Percentiles rank a stretch among this genome's conserved stretches.
These are phyloP conservation scores for Mnemiopsis leidyi DNA, from an alignment of 37 sponge, comb jelly and placozoan species.

Conservation along the genomic window DNA sequence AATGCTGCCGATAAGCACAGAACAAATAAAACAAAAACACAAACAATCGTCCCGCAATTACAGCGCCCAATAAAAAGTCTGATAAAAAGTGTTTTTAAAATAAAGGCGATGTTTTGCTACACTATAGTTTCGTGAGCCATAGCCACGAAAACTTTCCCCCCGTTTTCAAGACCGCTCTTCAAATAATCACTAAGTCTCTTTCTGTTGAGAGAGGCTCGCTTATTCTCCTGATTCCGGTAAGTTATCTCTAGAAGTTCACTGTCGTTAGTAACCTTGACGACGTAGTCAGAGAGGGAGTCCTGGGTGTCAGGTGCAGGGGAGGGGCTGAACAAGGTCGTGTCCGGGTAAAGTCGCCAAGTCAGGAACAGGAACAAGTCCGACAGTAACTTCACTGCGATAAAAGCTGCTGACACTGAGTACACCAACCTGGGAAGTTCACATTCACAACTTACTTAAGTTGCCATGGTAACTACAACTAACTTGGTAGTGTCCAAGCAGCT, in stretches of 20 bases:
- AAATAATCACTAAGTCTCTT: conserved; percentile 41
- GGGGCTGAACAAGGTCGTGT: background rate
- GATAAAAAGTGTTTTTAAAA: conserved; percentile 5
- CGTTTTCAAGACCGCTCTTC: background rate
- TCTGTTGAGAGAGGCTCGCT: background rate
- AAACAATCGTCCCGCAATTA: background rate
- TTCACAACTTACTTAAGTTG: too few relatives aligned
- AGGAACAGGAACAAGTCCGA: conserved; percentile 35
- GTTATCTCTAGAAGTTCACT: conserved; percentile 5
- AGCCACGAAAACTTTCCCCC: conserved; percentile 2
- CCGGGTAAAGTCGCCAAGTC: background rate
- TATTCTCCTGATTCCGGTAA: background rate
- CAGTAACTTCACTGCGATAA: background rate
- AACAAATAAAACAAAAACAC: too few relatives aligned
- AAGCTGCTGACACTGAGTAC: conserved; percentile 19
- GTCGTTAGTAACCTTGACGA: conserved; percentile 10
- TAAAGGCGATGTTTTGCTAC: background rate
- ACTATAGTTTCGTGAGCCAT: conserved; percentile 44
- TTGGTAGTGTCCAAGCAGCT: too few relatives aligned
- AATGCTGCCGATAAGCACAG: too few relatives aligned
- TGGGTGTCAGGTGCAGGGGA: background rate
- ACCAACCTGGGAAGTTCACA: conserved; percentile 10
- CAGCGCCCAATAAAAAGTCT: background rate
- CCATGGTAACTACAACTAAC: too few relatives aligned
- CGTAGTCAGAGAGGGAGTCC: background rate